Conservation (phyloP, 1,140 invertebrate species). For the Zaprionus inermis region DNA sequence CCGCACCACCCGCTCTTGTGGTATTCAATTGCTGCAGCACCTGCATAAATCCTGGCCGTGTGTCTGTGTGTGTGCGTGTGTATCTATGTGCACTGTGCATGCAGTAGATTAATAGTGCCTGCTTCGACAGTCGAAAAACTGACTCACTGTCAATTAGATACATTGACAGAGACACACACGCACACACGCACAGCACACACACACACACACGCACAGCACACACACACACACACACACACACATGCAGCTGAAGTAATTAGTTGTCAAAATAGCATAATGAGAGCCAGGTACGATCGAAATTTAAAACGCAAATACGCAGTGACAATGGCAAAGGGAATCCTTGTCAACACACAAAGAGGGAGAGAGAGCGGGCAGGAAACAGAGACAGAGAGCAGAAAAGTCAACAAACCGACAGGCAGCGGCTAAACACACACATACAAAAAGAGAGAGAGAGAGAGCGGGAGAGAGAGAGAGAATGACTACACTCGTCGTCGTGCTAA, state of each 20-base stretch:
- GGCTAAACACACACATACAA: slow-evolving; percentile 31
- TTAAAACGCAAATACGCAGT: slow-evolving; percentile 45
- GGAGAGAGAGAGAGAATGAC: slow-evolving; percentile 19
- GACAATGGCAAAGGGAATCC: neutral
- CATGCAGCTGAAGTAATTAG: slow-evolving; percentile 67
- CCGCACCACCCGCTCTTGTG: slow-evolving; percentile 30
- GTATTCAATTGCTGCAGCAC: slow-evolving; percentile 48
- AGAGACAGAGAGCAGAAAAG: slow-evolving; percentile 17
- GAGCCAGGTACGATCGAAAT: slow-evolving; percentile 41
- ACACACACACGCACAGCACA: neutral
- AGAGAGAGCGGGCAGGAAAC: neutral
- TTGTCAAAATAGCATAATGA: slow-evolving; percentile 76
- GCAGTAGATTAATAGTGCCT: slow-evolving; percentile 33
- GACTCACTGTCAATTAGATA: slow-evolving; percentile 34
- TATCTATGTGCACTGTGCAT: slow-evolving; percentile 1
- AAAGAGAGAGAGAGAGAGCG: neutral
- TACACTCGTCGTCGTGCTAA: neutral
- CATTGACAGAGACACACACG: slow-evolving; percentile 4
- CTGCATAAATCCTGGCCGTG: slow-evolving; percentile 13
- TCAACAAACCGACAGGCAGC: slow-evolving; percentile 46
- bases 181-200: neutral
- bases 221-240: neutral
- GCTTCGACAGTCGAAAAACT: slow-evolving; percentile 19
- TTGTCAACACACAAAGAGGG: neutral
- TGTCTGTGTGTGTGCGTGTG: neutral